Evolutionary conservation across 2,797 vertebrate species (phyloP), one percentile per base, ranked within the genome.

Genomic region (Philypnodon macrostomus): DNA sequence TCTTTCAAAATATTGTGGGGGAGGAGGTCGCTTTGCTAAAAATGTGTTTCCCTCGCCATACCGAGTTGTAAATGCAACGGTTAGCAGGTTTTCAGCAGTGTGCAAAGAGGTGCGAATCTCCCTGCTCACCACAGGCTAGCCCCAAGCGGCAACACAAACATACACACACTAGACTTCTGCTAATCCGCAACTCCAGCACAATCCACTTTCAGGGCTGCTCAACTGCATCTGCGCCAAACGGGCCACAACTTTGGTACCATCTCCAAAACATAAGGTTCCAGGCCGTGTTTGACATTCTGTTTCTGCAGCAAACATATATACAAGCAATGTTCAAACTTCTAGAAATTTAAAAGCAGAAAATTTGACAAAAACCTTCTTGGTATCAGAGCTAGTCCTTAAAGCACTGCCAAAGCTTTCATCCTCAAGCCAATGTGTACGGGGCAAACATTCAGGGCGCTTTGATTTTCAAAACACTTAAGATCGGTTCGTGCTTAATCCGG

Each of bases 371-470:
- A 67, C 49, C 55, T 74, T 77, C 57, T 58, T 60, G 77, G 75
- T 84, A 71, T 82, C 57, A 35, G 63, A 27, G 44, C 67, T 69
- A 70, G 76, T 85, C 88, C 73, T 65, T 56, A 13, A 74, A 75
- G 61, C 77, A 67, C 38, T 68, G 81, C 86, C 87, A 88, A 87
- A 77, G 63, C 76, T 90, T 87, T 88, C 72, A 88, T 88, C 83
- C 78, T 3, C 21, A 54, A 84, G 84, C 84, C 85, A 88, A 80
- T 66, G 77, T 74, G 79, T 55, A 83, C 47, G 56, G 80, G 82
- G 77, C 81, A 77, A 84, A 85, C 77, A 83, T 82, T 79, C 58
- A 63, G 63, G 17, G 36, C 4, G 70, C 69, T 84, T 81, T 82
- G 83, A 85, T 88, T 88, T 77, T 58, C 54, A 56, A 71, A 80